Evolutionary conservation across 2,797 vertebrate genomes (phyloP).

Genomic region (Helicolenus hilgendorfi): DNA sequence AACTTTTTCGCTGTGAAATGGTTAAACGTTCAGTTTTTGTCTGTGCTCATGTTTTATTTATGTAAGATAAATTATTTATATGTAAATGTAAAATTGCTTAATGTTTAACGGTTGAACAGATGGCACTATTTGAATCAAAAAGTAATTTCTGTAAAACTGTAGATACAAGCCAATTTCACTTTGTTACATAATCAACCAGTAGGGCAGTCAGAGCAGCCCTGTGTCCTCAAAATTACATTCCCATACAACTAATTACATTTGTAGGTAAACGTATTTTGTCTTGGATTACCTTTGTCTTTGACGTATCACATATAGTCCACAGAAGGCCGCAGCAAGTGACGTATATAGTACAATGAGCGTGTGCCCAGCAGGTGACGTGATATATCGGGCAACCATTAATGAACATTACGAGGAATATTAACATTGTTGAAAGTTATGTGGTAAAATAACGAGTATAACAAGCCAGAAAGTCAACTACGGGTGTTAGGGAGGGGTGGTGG

Average conservation of each 20-base stretch:
- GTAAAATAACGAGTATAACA: too few relatives aligned
- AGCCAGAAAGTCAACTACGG: accelerated
- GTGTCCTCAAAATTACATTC: too few relatives aligned
- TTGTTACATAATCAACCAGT: not conserved
- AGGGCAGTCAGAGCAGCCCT: not conserved
- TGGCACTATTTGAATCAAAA: not conserved
- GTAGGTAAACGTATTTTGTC: too few relatives aligned
- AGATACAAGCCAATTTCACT: not conserved
- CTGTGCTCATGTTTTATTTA: not conserved
- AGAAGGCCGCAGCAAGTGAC: accelerated
- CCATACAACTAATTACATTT: too few relatives aligned
- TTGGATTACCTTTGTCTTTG: too few relatives aligned
- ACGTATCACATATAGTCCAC: too few relatives aligned
- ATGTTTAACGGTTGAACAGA: not conserved
- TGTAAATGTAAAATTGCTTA: not conserved
- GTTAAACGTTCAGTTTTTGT: not conserved
- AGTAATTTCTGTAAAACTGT: not conserved
- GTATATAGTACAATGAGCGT: too few relatives aligned
- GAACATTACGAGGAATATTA: too few relatives aligned
- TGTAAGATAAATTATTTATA: not conserved
- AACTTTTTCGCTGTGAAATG: not conserved
- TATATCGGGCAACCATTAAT: too few relatives aligned
- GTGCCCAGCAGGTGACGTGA: too few relatives aligned
- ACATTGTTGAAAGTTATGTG: too few relatives aligned
- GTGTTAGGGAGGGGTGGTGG: accelerated